Evolutionary conservation across 2,797 vertebrate species (phyloP).

Genomic region (Vipera ursinii): DNA sequence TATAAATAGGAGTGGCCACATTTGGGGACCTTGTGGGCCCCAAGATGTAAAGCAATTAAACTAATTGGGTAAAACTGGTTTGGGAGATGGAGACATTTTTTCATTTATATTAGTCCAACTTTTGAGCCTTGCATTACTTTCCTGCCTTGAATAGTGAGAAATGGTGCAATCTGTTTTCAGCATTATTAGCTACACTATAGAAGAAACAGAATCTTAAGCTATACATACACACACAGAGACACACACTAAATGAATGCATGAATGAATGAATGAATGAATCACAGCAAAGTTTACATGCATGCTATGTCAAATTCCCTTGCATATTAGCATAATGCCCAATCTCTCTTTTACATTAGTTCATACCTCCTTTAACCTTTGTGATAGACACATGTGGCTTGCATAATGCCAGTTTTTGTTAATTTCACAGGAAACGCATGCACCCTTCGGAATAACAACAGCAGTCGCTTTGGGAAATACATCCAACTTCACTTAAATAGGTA

Average conservation of each 20-base stretch:
- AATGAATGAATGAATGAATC: not conserved
- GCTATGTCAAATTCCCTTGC: not conserved
- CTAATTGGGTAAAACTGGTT: not conserved
- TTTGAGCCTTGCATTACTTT: not conserved
- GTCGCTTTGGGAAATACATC: conserved; percentile 98
- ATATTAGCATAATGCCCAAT: not conserved
- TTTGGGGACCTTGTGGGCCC: not conserved
- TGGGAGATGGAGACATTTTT: not conserved
- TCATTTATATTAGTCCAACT: not conserved
- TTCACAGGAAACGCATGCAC: conserved; percentile 90
- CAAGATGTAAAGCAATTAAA: not conserved
- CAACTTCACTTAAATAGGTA: conserved; percentile 95
- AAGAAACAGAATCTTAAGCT: not conserved
- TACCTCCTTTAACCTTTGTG: not conserved
- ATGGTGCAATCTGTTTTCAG: not conserved
- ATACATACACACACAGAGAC: not conserved
- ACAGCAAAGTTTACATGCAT: not conserved
- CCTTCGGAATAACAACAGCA: conserved; percentile 92
- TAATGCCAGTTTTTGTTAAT: conserved; percentile 35
- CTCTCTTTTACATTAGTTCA: not conserved
- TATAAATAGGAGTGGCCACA: not conserved
- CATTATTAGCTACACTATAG: not conserved
- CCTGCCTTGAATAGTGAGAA: not conserved
- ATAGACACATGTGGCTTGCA: not conserved
- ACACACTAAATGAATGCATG: not conserved